Base-by-base conservation (phyloP, 2,113 vertebrate genomes). In the Nannobrachium achirus region DNA sequence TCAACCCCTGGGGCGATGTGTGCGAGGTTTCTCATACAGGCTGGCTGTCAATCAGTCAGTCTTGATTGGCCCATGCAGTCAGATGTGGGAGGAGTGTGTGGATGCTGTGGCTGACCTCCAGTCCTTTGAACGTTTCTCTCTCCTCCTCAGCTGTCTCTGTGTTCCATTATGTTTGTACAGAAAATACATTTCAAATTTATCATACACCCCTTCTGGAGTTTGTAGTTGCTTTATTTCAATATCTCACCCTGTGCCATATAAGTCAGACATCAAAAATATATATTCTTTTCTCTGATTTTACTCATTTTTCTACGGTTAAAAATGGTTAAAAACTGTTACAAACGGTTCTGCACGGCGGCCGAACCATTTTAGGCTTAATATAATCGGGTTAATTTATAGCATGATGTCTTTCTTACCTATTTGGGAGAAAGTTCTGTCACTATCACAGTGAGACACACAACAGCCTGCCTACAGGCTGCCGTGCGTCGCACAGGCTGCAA, bases 101-200 rank as follows among this genome's bases (percentile, higher is more conserved):
- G 76, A 74, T 67, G 63, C 60, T 71, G 53, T 81, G 73, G 41
- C 45, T 64, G 71, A 79, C 79, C 81, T 75, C 62, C 33, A 60
- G 58, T 48, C 56, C 60, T 81, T 63, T 69, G 58, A 86, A 80
- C 63, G 66, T 10, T 20, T 70, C 10, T 56, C 69, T 70, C 62
- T 49, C 71, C 50, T 16, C 3, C 57, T 38, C 33, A 0, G 8
- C 50, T 68, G 10, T 41, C n/a, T 68, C 56, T 68, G 57, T 66
- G 45, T 78, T 75, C 53, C 8, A 81, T 81, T 78, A 49, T 51
- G 7, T 66, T 63, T 74, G 48, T 53, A 60, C 64, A 57, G 25
- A 48, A 25, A 46, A 13, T 19, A 56, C 68, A 70, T 82, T 82
- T 80, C 57, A 69, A 59, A 79, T 80, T 68, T 64, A 69, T 61